Percentiles rank a stretch among this genome's conserved stretches.
Evolutionary conservation across 2,888 invertebrate genomes (phyloP).

Genomic region (Lysandra coridon): DNA sequence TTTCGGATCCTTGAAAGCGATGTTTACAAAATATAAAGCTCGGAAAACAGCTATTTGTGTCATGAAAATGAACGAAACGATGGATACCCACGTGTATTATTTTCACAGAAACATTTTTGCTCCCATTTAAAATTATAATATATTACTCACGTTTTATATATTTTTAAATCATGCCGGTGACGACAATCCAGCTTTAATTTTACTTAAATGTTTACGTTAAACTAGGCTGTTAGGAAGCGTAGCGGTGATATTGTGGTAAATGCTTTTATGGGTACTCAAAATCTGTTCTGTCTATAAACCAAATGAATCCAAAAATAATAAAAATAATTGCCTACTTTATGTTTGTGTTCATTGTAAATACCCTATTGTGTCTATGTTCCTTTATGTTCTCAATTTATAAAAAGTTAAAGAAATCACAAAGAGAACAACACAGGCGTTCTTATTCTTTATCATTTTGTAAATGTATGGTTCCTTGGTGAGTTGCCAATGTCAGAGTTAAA

Average conservation of each 20-base stretch:
- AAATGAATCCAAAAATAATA: not conserved
- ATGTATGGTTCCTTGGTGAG: not conserved
- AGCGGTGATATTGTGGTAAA: conserved; percentile 16
- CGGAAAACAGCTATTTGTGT: not conserved
- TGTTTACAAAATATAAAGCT: not conserved
- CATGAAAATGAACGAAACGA: not conserved
- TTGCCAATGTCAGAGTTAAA: not conserved
- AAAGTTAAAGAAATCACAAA: not conserved
- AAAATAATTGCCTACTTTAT: not conserved
- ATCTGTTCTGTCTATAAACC: not conserved
- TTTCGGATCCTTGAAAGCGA: conserved; percentile 12
- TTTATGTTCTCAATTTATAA: not conserved
- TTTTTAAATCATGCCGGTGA: not conserved
- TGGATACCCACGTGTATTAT: not conserved
- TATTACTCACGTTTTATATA: not conserved
- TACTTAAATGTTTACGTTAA: not conserved
- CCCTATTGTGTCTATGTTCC: not conserved
- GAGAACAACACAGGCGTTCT: not conserved
- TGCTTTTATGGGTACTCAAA: conserved; percentile 9
- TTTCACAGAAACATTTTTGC: not conserved
- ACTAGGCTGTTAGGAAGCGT: not conserved
- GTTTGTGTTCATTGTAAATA: not conserved
- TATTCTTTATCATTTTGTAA: not conserved
- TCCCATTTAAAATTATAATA: not conserved
- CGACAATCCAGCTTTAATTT: not conserved